Conservation (phyloP, 1,140 invertebrate species). For the Colletes gigas region DNA sequence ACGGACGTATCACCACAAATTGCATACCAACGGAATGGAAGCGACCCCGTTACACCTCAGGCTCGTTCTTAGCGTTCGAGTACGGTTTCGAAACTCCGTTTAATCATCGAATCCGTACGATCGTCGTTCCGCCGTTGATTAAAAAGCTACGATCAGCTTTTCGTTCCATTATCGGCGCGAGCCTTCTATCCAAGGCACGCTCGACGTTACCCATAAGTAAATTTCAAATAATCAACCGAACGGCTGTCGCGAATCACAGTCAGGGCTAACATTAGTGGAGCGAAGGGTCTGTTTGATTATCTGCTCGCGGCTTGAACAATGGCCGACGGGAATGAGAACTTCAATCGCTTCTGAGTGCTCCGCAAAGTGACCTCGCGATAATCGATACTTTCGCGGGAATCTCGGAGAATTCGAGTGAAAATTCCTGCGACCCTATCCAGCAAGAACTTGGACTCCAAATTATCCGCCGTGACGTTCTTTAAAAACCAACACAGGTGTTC, state of each 20-base stretch:
- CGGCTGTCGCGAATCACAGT: not conserved
- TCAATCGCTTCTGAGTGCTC: constrained; percentile 9
- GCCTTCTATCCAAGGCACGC: not conserved
- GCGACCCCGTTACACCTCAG: no score
- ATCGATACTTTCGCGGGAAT: constrained; percentile 5
- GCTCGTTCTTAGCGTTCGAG: no score
- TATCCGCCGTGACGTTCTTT: no score
- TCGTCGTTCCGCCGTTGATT: not conserved
- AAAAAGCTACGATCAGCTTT: not conserved
- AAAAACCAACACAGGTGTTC: no score
- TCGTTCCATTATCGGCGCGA: not conserved
- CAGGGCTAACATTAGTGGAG: constrained; percentile 9
- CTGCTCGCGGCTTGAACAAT: constrained; percentile 12
- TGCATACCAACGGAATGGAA: no score
- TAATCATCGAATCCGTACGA: not conserved
- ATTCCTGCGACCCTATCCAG: not conserved
- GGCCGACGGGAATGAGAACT: not conserved
- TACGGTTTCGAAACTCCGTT: not conserved
- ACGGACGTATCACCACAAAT: no score
- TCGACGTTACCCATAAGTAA: not conserved
- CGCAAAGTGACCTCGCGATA: constrained; percentile 2
- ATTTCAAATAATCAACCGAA: not conserved
- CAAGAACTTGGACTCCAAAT: not conserved
- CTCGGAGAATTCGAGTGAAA: not conserved
- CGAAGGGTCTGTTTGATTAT: constrained; percentile 17